Evolutionary conservation across 2,113 vertebrate genomes (phyloP), one percentile per base, ranked within the genome.

Genomic region (Plestiodon gilberti): DNA sequence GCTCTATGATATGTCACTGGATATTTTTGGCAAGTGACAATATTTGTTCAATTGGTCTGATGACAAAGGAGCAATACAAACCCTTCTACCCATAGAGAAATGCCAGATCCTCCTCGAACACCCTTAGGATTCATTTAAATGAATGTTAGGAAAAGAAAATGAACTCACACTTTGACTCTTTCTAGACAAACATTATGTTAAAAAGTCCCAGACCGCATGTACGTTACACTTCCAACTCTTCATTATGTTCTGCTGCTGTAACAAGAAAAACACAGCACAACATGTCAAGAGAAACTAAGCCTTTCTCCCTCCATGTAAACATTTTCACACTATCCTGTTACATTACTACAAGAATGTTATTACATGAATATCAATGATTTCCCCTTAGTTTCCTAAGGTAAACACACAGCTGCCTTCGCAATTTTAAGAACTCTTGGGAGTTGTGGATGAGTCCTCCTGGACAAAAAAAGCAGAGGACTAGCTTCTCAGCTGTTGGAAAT

Each of bases 331-430:
- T 87, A 82, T 87, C 82, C 28, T 71, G 30, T 83, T 84, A 81
- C 4, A 82, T 82, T 87, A 61, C 48, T 82, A 69, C 75, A 79
- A 87, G 67, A 80, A 83, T 80, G 76, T 84, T 88, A 84, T 88
- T 88, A 79, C 40, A 74, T 40, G 61, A 88, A 79, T 88, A 57
- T 88, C 82, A 84, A 43, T 88, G 69, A 65, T 88, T 67, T 74
- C 76, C 57, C 67, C 23, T 74, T 64, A 65, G 75, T 64, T 70
- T 74, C 52, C 40, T 55, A 87, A 87, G 70, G 43, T 87, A 87
- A 87, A 87, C 67, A 64, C 67, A 74, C 85, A 73, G 82, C 82
- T 73, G 75, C 82, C 76, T 83, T 74, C 23, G 69, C 82, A 88
- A 73, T 84, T 88, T 88, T 84, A 79, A 80, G 75, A 5, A 64